These are phyloP conservation scores for Menidia beryllina DNA, from an alignment of 2,113 vertebrate genomes.

Conservation along the genomic window DNA sequence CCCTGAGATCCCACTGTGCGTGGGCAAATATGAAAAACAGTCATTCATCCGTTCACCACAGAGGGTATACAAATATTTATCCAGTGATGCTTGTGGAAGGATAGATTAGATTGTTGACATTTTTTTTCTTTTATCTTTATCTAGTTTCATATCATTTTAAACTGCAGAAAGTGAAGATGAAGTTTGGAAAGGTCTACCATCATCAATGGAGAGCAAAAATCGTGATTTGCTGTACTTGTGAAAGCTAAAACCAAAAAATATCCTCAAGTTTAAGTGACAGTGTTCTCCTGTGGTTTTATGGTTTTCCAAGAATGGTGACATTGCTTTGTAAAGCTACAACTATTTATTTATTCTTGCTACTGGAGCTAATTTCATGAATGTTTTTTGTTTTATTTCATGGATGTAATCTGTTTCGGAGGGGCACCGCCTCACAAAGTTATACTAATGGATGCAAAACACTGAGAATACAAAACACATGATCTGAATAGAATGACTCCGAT, in stretches of 20 bases:
- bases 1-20: conserved; percentile 15
- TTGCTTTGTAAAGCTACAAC: too few relatives aligned
- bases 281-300: too few relatives aligned
- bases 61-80: conserved; percentile 39
- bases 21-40: conserved; percentile 25
- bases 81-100: conserved; percentile 8
- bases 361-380: too few relatives aligned
- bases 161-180: neutral
- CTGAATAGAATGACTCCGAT: conserved; percentile 34
- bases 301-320: too few relatives aligned
- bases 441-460: neutral
- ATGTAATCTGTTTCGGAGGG: too few relatives aligned
- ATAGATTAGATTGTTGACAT: neutral
- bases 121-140: conserved; percentile 1
- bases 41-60: conserved; percentile 11
- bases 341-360: too few relatives aligned
- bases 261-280: too few relatives aligned
- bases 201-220: too few relatives aligned
- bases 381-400: too few relatives aligned
- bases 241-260: too few relatives aligned
- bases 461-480: neutral
- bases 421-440: neutral
- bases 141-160: neutral
- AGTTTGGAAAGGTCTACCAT: too few relatives aligned
- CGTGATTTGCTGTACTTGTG: too few relatives aligned